Evolutionary conservation across 1,140 invertebrate species (phyloP).

Genomic region (Octopus sinensis): DNA sequence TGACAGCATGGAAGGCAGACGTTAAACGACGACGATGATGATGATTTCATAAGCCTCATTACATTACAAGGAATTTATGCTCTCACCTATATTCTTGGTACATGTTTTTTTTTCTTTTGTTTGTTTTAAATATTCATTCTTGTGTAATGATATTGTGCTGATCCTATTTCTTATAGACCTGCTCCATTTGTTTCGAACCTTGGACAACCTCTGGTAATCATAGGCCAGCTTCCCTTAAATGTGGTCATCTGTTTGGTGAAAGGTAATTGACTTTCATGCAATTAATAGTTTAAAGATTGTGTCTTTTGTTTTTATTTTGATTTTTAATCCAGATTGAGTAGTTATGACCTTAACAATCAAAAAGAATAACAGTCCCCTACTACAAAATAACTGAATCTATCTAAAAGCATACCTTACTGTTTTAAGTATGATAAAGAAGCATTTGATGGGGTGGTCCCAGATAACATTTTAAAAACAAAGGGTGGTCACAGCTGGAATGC

Average conservation of each 20-base stretch:
- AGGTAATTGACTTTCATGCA: constrained; percentile 35
- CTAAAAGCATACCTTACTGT: too few relatives aligned
- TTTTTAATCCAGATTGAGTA: background rate
- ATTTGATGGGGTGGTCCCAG: too few relatives aligned
- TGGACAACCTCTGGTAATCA: constrained; percentile 85
- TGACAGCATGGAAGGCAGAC: background rate
- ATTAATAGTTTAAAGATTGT: too few relatives aligned
- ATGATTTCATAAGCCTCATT: constrained; percentile 20
- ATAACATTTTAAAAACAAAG: too few relatives aligned
- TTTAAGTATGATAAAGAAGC: too few relatives aligned
- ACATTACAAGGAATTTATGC: too few relatives aligned
- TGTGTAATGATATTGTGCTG: too few relatives aligned
- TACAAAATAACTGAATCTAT: background rate
- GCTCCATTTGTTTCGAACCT: constrained; percentile 81
- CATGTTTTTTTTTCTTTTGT: constrained; percentile 26
- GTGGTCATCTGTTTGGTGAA: constrained; percentile 87
- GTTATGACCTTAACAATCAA: background rate
- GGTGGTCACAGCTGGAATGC: too few relatives aligned
- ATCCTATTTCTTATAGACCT: constrained; percentile 59
- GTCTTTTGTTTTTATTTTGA: too few relatives aligned
- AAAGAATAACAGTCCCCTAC: background rate
- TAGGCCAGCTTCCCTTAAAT: constrained; percentile 75
- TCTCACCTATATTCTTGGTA: too few relatives aligned
- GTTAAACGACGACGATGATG: constrained; percentile 39
- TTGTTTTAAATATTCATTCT: background rate